Conservation (phyloP, 2,888 invertebrate species). For the Halocaridina rubra region DNA sequence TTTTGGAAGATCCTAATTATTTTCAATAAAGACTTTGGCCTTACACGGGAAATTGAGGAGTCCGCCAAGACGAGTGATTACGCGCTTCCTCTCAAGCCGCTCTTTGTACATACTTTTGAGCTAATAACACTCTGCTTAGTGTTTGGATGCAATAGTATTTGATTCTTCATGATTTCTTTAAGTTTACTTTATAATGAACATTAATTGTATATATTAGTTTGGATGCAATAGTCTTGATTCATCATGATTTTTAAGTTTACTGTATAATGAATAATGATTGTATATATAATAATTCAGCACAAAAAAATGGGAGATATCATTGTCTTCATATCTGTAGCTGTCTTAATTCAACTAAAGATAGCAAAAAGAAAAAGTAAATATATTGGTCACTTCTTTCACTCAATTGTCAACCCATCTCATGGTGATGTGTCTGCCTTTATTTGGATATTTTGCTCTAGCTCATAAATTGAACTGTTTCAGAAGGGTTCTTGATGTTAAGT, state of each 20-base stretch:
- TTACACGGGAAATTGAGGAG: constrained; percentile 35
- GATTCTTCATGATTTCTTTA: constrained; percentile 49
- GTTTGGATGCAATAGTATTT: constrained; percentile 60
- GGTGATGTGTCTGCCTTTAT: too few relatives aligned
- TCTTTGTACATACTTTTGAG: constrained; percentile 50
- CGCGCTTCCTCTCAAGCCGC: constrained; percentile 52
- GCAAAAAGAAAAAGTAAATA: too few relatives aligned
- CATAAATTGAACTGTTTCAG: too few relatives aligned
- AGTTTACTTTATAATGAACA: constrained; percentile 50
- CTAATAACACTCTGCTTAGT: constrained; percentile 56
- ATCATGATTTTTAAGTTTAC: constrained; percentile 48
- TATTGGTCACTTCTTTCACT: too few relatives aligned
- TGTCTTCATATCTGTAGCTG: neutral
- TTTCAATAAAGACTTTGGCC: neutral
- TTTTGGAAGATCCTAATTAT: neutral
- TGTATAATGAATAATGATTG: constrained; percentile 43
- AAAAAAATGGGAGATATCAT: constrained; percentile 20
- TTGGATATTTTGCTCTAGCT: too few relatives aligned
- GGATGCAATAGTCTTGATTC: constrained; percentile 58
- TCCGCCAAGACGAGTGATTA: constrained; percentile 46
- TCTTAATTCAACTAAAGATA: too few relatives aligned
- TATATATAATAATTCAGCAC: constrained; percentile 35
- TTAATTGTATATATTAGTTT: constrained; percentile 46
- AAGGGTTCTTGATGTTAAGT: too few relatives aligned
- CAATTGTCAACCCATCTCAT: too few relatives aligned